Evolutionary conservation across 2,113 vertebrate genomes (phyloP).

Genomic region (Embiotoca jacksoni): DNA sequence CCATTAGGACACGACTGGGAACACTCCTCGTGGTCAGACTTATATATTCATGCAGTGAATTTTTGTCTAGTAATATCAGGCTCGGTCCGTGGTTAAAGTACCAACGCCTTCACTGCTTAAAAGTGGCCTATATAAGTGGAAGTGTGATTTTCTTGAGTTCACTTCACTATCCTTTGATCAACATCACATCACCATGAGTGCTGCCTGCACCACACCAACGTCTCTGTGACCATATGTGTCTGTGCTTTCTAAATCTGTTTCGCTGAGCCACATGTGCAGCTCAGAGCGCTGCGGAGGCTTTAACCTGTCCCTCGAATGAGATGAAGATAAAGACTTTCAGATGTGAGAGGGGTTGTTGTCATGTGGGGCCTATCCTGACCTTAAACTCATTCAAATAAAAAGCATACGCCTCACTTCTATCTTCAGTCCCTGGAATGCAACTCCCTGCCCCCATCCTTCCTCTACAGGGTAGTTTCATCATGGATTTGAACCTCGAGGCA

Average conservation of each 20-base stretch:
- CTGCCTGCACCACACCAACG: not conserved
- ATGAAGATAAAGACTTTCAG: slow-evolving; percentile 69
- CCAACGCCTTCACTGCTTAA: not conserved
- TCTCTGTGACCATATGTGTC: slow-evolving; percentile 23
- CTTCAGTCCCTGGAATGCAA: slow-evolving; percentile 41
- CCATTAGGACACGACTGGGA: too few species aligned
- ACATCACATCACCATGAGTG: not conserved
- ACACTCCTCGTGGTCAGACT: too few species aligned
- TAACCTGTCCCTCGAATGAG: slow-evolving; percentile 43
- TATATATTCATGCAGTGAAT: too few species aligned
- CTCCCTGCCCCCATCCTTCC: not conserved
- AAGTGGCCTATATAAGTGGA: not conserved
- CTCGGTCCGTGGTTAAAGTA: too few species aligned
- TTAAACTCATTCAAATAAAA: slow-evolving; percentile 51
- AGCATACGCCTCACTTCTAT: slow-evolving; percentile 34
- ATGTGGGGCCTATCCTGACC: slow-evolving; percentile 52
- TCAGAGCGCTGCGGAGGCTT: slow-evolving; percentile 34
- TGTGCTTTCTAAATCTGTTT: not conserved
- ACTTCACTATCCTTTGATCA: not conserved
- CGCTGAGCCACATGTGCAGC: slow-evolving; percentile 28
- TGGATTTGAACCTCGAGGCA: slow-evolving; percentile 4
- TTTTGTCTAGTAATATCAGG: too few species aligned
- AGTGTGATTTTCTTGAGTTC: not conserved
- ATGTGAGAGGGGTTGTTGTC: slow-evolving; percentile 66
- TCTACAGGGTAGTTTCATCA: slow-evolving; percentile 18